Evolutionary conservation across 2,797 vertebrate genomes (phyloP), one percentile per base, ranked within the genome.

Genomic region (Chelidonichthys spinosus): DNA sequence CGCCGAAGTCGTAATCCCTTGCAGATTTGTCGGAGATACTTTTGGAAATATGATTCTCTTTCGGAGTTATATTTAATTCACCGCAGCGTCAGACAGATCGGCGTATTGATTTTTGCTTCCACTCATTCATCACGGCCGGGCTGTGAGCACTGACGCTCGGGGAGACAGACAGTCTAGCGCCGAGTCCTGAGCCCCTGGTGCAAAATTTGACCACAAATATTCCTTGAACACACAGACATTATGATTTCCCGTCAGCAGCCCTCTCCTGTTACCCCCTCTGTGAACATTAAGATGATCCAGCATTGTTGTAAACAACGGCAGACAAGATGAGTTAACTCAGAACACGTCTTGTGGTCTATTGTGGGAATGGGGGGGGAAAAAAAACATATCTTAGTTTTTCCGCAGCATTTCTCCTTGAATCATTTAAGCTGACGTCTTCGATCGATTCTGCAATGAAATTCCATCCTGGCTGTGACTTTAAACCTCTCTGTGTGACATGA

Each of bases 161-260:
- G 54, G 72, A 91, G 85, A 88, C 81, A 80, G 76, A 53, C 75
- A 69, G 82, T 81, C 82, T 82, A 76, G 52, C 36, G 15, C 70
- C 13, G 63, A 63, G 42, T 42, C 46, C 79, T 69, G 63, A 76
- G 62, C 69, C 25, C 59, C 78, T 50, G 11, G 49, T 35, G 43
- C 62, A 37, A 76, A 39, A 33, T 11, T 53, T 61, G 40, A 74
- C 72, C 77, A 82, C 76, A 79, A 64, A 76, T 2, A 74, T 53
- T 65, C 63, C 37, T 33, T 36, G 5, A 36, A 44, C 15, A 36
- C 52, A 61, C 44, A 73, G 68, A 69, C 68, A 18, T 47, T 36
- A 37, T 36, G 43, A 74, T 63, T 91, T 90, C 88, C 81, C 85
- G 76, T 85, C 87, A 87, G 72, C 63, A 43, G 79, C 53, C 67